phyloP scores from a whole-genome alignment of 2,797 vertebrate genomes.

The Astyanax mexicanus region DNA sequence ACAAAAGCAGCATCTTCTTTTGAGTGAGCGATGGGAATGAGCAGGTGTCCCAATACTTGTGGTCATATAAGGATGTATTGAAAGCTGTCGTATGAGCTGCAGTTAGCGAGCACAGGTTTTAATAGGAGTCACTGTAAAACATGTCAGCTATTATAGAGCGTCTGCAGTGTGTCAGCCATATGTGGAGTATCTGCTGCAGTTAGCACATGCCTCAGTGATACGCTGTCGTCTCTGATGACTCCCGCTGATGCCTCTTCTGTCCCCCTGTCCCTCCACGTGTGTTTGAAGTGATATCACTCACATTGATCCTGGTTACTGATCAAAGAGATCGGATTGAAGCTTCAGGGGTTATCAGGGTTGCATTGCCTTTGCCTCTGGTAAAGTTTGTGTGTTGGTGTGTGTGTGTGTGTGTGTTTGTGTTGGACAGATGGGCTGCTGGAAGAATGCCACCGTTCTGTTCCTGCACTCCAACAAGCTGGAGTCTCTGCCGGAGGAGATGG shows the following conservation, averaged over 20 bases:
- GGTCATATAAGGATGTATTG: no score
- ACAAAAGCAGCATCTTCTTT: no score
- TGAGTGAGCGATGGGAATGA: no score
- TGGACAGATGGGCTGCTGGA: slow-evolving; percentile 83
- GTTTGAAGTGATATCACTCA: background rate
- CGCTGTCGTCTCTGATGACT: background rate
- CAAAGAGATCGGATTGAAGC: background rate
- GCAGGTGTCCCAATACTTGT: no score
- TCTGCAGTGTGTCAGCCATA: background rate
- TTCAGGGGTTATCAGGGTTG: background rate
- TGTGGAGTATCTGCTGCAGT: background rate
- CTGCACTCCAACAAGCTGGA: slow-evolving; percentile 98
- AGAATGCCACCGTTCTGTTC: slow-evolving; percentile 89
- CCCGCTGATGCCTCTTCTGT: slow-evolving; percentile 22
- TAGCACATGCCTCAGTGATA: background rate
- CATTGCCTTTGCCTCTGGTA: background rate
- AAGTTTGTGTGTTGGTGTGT: background rate
- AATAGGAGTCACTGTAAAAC: background rate
- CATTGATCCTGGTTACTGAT: slow-evolving; percentile 24
- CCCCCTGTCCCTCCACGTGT: background rate
- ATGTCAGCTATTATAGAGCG: background rate
- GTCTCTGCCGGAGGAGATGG: slow-evolving; percentile 95
- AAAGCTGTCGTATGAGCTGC: background rate
- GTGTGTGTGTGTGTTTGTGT: slow-evolving; percentile 13
- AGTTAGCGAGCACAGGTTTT: background rate